Evolutionary conservation across 1,140 invertebrate genomes (phyloP).

Genomic region (Heliconius eleuchia): DNA sequence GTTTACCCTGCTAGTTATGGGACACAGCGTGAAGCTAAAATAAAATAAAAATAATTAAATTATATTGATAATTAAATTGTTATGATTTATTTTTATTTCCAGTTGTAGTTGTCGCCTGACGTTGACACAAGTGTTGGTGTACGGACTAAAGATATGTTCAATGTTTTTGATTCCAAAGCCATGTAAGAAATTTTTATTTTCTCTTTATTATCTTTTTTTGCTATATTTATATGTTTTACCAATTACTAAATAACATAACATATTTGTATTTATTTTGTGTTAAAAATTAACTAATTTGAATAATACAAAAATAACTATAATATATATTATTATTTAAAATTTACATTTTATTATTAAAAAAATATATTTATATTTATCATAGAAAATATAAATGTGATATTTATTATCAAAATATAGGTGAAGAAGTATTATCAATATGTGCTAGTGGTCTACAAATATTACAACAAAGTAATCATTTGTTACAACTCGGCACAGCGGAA

Average conservation of each 20-base stretch:
- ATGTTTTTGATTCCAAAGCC: constrained; percentile 40
- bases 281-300: no score
- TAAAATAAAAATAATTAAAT: no score
- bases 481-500: constrained; percentile 36
- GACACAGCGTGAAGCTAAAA: no score
- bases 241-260: no score
- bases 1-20: no score
- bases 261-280: no score
- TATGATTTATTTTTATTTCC: not conserved
- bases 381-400: no score
- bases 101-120: constrained; percentile 61
- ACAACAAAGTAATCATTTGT: not conserved
- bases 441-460: not conserved
- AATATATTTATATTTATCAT: no score
- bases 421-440: not conserved
- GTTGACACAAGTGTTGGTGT: constrained; percentile 55
- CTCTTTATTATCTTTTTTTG: not conserved
- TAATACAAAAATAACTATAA: no score
- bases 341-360: no score
- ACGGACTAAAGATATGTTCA: constrained; percentile 52
- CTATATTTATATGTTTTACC: not conserved
- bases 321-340: no score
- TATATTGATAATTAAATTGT: no score
- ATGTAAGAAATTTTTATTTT: not conserved
- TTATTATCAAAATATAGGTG: not conserved